Evolutionary conservation across 1,140 invertebrate species (phyloP).

Genomic region (Conus ventricosus): DNA sequence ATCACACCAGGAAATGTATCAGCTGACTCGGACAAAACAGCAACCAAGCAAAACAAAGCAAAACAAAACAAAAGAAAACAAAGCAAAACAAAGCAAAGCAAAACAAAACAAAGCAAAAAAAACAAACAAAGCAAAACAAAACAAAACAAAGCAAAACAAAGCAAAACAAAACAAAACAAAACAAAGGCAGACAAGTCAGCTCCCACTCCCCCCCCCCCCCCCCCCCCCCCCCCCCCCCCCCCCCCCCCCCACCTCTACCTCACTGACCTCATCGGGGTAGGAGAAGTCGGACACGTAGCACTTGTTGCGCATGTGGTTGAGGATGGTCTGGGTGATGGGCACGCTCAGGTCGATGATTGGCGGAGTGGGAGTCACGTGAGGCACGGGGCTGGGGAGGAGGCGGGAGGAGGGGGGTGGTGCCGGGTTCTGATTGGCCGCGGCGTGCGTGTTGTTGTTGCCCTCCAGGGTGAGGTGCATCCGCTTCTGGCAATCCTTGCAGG

Average conservation of each 20-base stretch:
- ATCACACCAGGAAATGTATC: no score
- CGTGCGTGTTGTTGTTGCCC: slow-evolving; percentile 45
- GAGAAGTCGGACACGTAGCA: slow-evolving; percentile 47
- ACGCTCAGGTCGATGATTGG: slow-evolving; percentile 84
- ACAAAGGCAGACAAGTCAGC: no score
- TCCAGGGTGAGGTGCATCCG: slow-evolving; percentile 82
- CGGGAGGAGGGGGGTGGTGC: not conserved
- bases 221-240: no score
- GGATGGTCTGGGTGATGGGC: slow-evolving; percentile 89
- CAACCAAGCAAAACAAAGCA: no score
- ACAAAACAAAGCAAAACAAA: no score
- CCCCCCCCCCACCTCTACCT: not conserved
- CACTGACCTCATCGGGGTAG: slow-evolving; percentile 53
- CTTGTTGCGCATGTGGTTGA: slow-evolving; percentile 80
- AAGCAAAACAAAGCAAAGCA: no score
- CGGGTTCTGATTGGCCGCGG: slow-evolving; percentile 30
- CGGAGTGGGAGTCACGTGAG: not conserved
- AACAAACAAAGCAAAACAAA: no score
- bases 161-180: no score
- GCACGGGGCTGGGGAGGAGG: not conserved
- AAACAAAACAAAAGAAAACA: no score
- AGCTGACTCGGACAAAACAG: no score
- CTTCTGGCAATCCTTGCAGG: slow-evolving; percentile 93
- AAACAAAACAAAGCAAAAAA: no score
- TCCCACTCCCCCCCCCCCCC: no score